Conservation (phyloP, 1,140 invertebrate genomes). For the Sweltsa coloradensis region DNA sequence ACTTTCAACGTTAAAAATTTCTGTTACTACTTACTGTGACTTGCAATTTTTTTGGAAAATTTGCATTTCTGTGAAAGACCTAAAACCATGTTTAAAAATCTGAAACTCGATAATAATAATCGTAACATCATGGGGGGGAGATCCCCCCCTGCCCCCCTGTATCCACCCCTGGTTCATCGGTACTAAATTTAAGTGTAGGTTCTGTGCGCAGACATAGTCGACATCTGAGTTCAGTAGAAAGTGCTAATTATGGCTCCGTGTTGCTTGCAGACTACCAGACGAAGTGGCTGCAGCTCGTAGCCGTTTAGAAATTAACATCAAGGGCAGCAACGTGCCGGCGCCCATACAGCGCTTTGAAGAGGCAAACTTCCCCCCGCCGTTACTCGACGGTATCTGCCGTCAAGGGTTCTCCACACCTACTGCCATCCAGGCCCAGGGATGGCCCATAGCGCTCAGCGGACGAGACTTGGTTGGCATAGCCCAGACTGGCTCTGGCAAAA, state of each 20-base stretch:
- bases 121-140: neutral
- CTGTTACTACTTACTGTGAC: no score
- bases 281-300: constrained; percentile 67
- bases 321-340: constrained; percentile 57
- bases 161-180: neutral
- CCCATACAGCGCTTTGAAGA: constrained; percentile 72
- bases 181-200: neutral
- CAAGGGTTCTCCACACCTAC: constrained; percentile 63
- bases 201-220: neutral
- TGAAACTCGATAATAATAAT: neutral
- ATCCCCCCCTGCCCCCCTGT: neutral
- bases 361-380: constrained; percentile 49
- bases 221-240: neutral
- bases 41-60: no score
- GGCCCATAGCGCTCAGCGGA: constrained; percentile 72
- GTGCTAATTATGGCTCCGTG: neutral
- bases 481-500: constrained; percentile 55
- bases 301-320: constrained; percentile 70
- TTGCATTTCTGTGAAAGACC: no score
- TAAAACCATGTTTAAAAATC: neutral
- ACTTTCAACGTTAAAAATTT: no score
- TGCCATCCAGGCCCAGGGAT: constrained; percentile 67
- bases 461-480: constrained; percentile 77
- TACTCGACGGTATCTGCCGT: neutral
- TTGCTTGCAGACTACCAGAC: constrained; percentile 39